Evolutionary conservation across 2,888 invertebrate species (phyloP).

Genomic region (Dromius quadrimaculatus): DNA sequence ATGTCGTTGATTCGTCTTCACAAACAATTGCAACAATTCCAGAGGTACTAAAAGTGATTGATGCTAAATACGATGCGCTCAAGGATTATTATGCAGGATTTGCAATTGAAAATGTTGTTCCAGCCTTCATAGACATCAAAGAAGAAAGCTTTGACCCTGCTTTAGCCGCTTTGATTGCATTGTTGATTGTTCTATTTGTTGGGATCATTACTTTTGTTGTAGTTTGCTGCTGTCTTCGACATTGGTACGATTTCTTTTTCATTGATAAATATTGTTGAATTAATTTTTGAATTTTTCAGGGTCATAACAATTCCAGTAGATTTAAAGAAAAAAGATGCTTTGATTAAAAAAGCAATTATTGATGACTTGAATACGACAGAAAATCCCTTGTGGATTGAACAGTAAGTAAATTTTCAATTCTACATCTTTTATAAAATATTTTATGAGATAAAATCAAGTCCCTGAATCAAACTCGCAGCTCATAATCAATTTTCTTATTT

Average conservation of each 20-base stretch:
- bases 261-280: neutral
- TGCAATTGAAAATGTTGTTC: constrained; percentile 81
- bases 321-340: constrained; percentile 84
- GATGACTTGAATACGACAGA: constrained; percentile 91
- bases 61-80: constrained; percentile 86
- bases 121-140: constrained; percentile 74
- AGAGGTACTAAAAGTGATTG: constrained; percentile 83
- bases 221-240: constrained; percentile 88
- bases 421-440: no score
- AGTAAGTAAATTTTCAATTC: constrained; percentile 70
- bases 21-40: constrained; percentile 83
- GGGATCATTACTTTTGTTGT: constrained; percentile 89
- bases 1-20: constrained; percentile 81
- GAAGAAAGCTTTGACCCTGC: constrained; percentile 88
- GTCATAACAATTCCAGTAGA: constrained; percentile 85
- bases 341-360: constrained; percentile 85
- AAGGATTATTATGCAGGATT: constrained; percentile 82
- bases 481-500: no score
- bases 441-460: no score
- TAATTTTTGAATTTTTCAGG: constrained; percentile 65
- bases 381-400: constrained; percentile 93
- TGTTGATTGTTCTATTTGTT: constrained; percentile 86
- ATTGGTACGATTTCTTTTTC: constrained; percentile 72
- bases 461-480: no score
- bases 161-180: constrained; percentile 85